Base-by-base conservation (phyloP, 2,113 vertebrate species). In the Scalopus aquaticus region DNA sequence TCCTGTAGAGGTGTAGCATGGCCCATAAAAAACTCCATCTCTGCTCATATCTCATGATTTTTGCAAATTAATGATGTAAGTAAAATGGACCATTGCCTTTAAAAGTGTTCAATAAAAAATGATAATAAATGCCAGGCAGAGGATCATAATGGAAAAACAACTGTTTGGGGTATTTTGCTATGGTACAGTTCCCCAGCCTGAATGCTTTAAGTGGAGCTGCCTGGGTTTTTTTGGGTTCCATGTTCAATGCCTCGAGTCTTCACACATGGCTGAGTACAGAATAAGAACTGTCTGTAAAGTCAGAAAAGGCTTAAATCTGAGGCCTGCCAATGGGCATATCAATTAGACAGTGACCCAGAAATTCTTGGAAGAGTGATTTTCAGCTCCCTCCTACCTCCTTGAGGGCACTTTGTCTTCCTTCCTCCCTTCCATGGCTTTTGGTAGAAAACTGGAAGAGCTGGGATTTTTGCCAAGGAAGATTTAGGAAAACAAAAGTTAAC, bases 341-440 rank as follows among this genome's bases (percentile, higher is more conserved):
- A 99, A 99, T 99, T 99, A 99, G 98, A 98, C 98, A 98, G 95
- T 99, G 99, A 99, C 99, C 99, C 98, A 99, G 99, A 99, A 99
- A 99, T 98, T 97, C 98, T 98, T 98, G 98, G 98, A 98, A 98
- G 98, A 99, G 98, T 98, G 97, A 98, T 97, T 98, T 98, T 98
- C 95, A 98, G 96, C 97, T 98, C 35, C 85, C 91, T 97, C 96
- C 93, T 97, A n/a, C 97, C 96, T 97, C 97, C 98, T 91, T 72
- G 95, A 97, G 97, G 98, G 95, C 94, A 94, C 51, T 82, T 96
- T 96, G 88, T 87, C 85, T 93, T 72, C 76, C 1, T 5, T 95
- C 85, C 90, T 73, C 81, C 97, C 82, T 95, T 96, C 2, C 0
- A 60, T 60, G 76, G 87, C 84, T 98, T 85, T 95, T 1, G 92